These are phyloP conservation scores for Diadema setosum DNA, from an alignment of 35 echinoderm and acorn worm genomes.

Conservation along the genomic window DNA sequence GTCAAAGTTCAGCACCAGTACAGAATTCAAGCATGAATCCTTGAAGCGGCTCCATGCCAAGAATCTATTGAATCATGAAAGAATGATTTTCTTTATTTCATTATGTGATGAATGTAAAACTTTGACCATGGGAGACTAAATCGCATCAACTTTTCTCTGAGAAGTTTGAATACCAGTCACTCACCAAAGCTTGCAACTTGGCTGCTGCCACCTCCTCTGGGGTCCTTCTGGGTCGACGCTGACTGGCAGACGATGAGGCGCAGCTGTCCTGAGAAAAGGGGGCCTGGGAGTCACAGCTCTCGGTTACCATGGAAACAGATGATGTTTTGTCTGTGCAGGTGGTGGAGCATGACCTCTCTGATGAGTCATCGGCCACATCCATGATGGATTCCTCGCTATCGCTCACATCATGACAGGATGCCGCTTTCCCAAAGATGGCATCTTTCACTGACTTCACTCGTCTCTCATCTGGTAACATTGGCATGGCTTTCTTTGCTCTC, in stretches of 20 bases:
- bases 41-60: background rate
- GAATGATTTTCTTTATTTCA: background rate
- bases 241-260: background rate
- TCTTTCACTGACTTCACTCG: background rate
- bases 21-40: background rate
- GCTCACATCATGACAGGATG: background rate
- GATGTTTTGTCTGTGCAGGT: background rate
- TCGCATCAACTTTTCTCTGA: too few species aligned
- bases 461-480: background rate
- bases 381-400: background rate
- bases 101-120: background rate
- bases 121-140: background rate
- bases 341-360: too few species aligned
- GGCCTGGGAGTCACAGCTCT: background rate
- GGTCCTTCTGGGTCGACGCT: slow-evolving; percentile 35
- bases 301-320: background rate
- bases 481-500: background rate
- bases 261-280: background rate
- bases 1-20: background rate
- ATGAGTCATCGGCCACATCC: background rate
- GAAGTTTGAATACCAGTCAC: background rate
- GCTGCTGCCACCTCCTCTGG: slow-evolving; percentile 66
- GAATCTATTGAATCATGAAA: background rate
- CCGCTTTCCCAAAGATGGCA: background rate
- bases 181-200: slow-evolving; percentile 68